A percentile compares a stretch with the other conserved stretches of the same genome.
These are phyloP conservation scores for Plutella xylostella DNA, from an alignment of 2,888 invertebrate species.

Conservation along the genomic window DNA sequence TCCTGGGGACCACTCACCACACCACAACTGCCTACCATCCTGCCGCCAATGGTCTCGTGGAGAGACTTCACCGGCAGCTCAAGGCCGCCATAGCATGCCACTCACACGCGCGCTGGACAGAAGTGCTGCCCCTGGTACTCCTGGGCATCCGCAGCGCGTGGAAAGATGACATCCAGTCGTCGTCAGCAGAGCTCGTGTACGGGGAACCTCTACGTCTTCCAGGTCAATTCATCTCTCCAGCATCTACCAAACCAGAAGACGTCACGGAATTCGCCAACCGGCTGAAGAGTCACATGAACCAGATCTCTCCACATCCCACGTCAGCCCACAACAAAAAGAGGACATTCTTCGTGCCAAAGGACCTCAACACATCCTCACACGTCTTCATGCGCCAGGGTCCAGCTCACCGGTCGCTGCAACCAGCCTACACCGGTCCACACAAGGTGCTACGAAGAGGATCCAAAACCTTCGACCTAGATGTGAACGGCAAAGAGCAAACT, in stretches of 20 bases:
- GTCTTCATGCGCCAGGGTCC: slow-evolving; percentile 1
- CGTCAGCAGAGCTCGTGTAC: slow-evolving; percentile 20
- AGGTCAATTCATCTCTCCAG: slow-evolving; percentile 18
- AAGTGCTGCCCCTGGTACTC: slow-evolving; percentile 20
- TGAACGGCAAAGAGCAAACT: background rate
- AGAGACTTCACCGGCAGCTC: slow-evolving; percentile 18
- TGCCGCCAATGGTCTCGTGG: slow-evolving; percentile 19
- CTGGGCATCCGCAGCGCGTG: slow-evolving; percentile 23
- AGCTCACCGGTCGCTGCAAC: background rate
- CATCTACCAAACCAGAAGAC: background rate
- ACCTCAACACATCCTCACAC: background rate
- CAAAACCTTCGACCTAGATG: background rate
- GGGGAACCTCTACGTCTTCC: slow-evolving; percentile 19
- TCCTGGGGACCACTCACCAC: background rate
- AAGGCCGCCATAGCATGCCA: slow-evolving; percentile 21
- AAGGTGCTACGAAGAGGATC: background rate
- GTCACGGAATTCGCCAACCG: background rate
- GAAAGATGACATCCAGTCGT: slow-evolving; percentile 19
- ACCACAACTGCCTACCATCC: slow-evolving; percentile 15
- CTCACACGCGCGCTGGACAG: slow-evolving; percentile 17
- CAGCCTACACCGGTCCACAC: background rate
- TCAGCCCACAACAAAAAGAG: background rate
- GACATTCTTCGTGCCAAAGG: background rate
- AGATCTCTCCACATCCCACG: background rate
- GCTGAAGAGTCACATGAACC: background rate